These are phyloP conservation scores for Drosophila virilis DNA, from an alignment of 1,140 invertebrate genomes.

Conservation along the genomic window DNA sequence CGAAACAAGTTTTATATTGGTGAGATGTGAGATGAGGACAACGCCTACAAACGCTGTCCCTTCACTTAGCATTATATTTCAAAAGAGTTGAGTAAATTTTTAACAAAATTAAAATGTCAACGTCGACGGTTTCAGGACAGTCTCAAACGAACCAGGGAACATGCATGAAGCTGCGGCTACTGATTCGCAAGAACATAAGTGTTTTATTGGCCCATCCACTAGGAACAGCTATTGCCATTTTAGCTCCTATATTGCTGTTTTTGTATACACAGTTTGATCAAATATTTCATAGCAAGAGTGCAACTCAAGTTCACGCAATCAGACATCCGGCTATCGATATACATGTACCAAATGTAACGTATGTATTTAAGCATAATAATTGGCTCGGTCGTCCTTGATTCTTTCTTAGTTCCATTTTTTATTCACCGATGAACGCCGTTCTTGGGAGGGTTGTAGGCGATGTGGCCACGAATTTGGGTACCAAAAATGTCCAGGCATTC, in stretches of 20 bases:
- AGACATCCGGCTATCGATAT: background rate
- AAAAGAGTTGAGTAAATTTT: background rate
- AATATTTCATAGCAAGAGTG: background rate
- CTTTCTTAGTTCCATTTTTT: conserved; percentile 39
- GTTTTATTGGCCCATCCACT: conserved; percentile 35
- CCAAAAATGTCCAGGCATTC: background rate
- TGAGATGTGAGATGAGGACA: background rate
- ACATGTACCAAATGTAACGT: conserved; percentile 28
- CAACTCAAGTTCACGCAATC: background rate
- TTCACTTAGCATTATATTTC: conserved; percentile 11
- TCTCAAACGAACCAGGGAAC: background rate
- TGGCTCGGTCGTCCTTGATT: background rate
- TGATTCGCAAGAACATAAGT: conserved; percentile 42
- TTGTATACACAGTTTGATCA: conserved; percentile 8
- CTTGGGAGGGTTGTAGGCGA: conserved; percentile 14
- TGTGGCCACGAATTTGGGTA: background rate
- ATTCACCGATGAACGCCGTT: conserved; percentile 44
- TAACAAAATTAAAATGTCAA: conserved; percentile 37
- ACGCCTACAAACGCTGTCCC: background rate
- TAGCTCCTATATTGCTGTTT: conserved; percentile 37
- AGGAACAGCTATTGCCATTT: conserved; percentile 18
- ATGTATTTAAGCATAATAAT: conserved; percentile 34
- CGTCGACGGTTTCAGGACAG: background rate
- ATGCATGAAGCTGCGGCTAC: conserved; percentile 29
- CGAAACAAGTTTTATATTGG: background rate